A percentile compares a stretch with the other conserved stretches of the same genome.
Evolutionary conservation across 2,888 invertebrate genomes (phyloP).

Genomic region (Oasisia sp.): DNA sequence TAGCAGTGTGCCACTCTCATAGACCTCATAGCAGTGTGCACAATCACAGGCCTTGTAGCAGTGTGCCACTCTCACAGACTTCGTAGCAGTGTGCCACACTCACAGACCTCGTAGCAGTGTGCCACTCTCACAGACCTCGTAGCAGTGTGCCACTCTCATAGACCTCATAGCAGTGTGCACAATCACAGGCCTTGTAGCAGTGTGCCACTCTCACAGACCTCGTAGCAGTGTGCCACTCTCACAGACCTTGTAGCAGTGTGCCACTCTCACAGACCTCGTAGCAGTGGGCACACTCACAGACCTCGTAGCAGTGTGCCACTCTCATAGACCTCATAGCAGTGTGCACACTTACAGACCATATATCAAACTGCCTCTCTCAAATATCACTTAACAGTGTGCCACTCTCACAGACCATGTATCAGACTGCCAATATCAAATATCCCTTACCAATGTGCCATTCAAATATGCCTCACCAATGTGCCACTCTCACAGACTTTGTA

Average conservation of each 20-base stretch:
- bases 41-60: not conserved
- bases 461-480: not conserved
- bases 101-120: no score
- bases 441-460: not conserved
- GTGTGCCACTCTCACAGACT: not conserved
- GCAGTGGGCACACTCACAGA: not conserved
- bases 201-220: not conserved
- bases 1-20: no score
- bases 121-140: no score
- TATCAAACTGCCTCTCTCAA: no score
- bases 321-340: not conserved
- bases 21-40: not conserved
- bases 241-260: no score
- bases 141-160: no score
- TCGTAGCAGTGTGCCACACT: no score
- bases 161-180: not conserved
- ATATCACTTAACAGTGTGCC: not conserved
- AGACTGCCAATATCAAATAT: no score
- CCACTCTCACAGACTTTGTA: not conserved
- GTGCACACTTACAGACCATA: no score
- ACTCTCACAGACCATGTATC: no score
- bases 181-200: not conserved
- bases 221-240: no score
- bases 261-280: no score
- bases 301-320: not conserved